Conservation (phyloP, 2,113 vertebrate species). For the Prionailurus bengalensis region DNA sequence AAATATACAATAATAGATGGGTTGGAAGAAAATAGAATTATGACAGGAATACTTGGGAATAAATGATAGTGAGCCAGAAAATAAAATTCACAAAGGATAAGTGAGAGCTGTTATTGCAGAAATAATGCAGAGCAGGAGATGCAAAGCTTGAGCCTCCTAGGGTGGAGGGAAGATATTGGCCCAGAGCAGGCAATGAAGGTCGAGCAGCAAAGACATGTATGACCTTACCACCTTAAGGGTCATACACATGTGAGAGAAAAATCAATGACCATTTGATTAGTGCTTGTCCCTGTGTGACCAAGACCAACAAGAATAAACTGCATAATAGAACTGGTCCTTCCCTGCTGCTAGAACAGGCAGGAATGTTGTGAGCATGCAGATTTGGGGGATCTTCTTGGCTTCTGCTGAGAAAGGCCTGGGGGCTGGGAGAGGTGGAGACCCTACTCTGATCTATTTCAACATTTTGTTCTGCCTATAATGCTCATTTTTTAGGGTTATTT, state of each 20-base stretch:
- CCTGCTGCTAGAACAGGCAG: fast-evolving
- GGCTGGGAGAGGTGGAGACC: neutral
- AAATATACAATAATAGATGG: neutral
- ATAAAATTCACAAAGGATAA: neutral
- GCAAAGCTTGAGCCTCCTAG: neutral
- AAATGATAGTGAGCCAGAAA: neutral
- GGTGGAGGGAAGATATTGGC: neutral
- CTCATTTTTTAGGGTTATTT: neutral
- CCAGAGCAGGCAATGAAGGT: neutral
- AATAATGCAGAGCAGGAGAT: neutral
- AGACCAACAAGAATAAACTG: neutral
- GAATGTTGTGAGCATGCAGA: neutral
- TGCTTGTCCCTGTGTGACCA: neutral
- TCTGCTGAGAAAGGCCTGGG: neutral
- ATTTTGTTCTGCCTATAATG: neutral
- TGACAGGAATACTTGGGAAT: neutral
- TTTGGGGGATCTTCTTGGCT: neutral
- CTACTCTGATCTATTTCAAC: neutral
- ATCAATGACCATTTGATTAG: neutral
- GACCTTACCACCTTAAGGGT: too few relatives aligned
- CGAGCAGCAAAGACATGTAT: neutral
- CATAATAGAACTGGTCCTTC: neutral
- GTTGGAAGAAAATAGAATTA: neutral
- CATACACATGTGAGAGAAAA: neutral
- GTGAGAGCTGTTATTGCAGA: neutral